Evolutionary conservation across 2,888 invertebrate genomes (phyloP).

Genomic region (Candidula unifasciata): DNA sequence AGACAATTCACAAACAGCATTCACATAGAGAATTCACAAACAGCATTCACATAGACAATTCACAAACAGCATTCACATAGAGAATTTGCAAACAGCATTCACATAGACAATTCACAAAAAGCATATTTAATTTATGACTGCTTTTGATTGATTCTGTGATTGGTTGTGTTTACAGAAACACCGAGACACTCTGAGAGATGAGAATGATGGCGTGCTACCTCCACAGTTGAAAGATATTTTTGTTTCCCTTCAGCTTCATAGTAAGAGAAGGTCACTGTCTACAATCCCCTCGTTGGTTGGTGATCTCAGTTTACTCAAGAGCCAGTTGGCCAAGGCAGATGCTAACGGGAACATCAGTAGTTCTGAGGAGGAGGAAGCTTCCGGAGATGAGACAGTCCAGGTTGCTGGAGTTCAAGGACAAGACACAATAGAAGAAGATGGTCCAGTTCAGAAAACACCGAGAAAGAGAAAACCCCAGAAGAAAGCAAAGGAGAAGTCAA

Average conservation of each 20-base stretch:
- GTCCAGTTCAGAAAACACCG: neutral
- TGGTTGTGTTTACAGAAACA: slow-evolving; percentile 31
- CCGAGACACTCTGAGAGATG: slow-evolving; percentile 44
- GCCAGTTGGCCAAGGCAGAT: slow-evolving; percentile 28
- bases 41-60: no score
- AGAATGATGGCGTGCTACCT: slow-evolving; percentile 49
- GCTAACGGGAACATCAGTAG: slow-evolving; percentile 43
- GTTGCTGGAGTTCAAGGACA: neutral
- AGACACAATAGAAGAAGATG: neutral
- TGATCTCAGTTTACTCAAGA: slow-evolving; percentile 28
- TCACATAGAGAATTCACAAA: no score
- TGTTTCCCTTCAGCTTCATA: slow-evolving; percentile 45
- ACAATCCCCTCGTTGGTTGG: slow-evolving; percentile 42
- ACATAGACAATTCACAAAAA: no score
- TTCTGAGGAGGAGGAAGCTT: slow-evolving; percentile 34
- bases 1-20: no score
- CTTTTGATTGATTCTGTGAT: neutral
- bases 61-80: no score
- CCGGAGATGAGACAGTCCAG: slow-evolving; percentile 24
- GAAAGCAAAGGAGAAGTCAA: neutral
- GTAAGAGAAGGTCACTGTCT: slow-evolving; percentile 47
- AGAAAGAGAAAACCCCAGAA: neutral
- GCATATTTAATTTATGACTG: no score
- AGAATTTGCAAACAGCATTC: no score
- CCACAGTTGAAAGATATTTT: slow-evolving; percentile 44